phyloP scores from a whole-genome alignment of 1,140 invertebrate species.

The Saxidomus purpurata region DNA sequence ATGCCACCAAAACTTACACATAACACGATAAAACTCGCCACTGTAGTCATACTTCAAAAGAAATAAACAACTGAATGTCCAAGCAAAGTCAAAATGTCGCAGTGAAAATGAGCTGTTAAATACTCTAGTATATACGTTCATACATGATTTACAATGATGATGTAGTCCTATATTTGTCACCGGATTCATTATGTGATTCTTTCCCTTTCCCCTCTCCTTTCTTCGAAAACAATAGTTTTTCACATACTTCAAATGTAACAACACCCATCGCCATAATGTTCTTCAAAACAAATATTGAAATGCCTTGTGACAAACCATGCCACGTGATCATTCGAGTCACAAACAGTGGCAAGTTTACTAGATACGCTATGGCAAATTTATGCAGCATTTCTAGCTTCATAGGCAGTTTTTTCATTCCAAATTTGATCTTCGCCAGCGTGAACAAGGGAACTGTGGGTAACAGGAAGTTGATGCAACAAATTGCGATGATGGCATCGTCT shows the following conservation, averaged over 20 bases:
- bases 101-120: no score
- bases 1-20: no score
- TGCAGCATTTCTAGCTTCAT: conserved; percentile 84
- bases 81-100: no score
- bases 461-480: conserved; percentile 88
- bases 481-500: conserved; percentile 86
- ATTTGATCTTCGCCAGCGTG: conserved; percentile 86
- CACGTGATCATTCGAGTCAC: conserved; percentile 88
- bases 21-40: no score
- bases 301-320: conserved; percentile 85
- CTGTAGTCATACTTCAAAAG: no score
- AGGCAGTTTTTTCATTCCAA: conserved; percentile 76
- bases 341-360: conserved; percentile 89
- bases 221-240: conserved; percentile 38
- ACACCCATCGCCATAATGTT: conserved; percentile 87
- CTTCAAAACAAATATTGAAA: conserved; percentile 89
- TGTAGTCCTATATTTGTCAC: background rate
- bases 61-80: no score
- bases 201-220: background rate
- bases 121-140: no score
- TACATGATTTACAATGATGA: conserved; percentile 4
- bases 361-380: conserved; percentile 86
- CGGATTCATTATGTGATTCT: background rate
- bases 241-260: conserved; percentile 74
- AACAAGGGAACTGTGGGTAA: conserved; percentile 88